Conservation (phyloP, 1,140 invertebrate species). For the Pararge aegeria region DNA sequence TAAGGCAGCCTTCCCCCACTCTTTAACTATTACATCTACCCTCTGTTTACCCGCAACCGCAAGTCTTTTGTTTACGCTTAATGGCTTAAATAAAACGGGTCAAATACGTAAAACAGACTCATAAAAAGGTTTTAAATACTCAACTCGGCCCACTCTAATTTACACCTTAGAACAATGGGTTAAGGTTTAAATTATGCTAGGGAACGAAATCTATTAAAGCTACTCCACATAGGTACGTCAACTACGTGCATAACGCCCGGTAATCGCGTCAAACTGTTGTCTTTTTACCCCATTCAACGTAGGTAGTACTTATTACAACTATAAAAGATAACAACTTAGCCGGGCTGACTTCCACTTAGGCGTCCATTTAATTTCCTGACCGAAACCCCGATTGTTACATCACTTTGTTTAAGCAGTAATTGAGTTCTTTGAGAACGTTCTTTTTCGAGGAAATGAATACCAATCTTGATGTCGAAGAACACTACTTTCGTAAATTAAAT, state of each 20-base stretch:
- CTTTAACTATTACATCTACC: slow-evolving; percentile 61
- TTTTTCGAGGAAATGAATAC: slow-evolving; percentile 73
- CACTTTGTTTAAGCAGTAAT: slow-evolving; percentile 75
- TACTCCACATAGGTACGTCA: slow-evolving; percentile 29
- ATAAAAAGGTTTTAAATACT: slow-evolving; percentile 58
- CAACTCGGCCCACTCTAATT: slow-evolving; percentile 28
- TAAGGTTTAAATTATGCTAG: slow-evolving; percentile 50
- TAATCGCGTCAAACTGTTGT: slow-evolving; percentile 53
- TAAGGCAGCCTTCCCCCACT: slow-evolving; percentile 49
- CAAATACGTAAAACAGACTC: slow-evolving; percentile 63
- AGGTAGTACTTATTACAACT: slow-evolving; percentile 35
- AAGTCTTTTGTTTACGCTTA: slow-evolving; percentile 73
- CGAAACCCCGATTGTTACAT: slow-evolving; percentile 63
- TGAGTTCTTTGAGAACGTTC: slow-evolving; percentile 68
- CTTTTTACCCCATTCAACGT: slow-evolving; percentile 45
- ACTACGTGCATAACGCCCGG: slow-evolving; percentile 34
- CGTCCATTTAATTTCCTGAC: slow-evolving; percentile 75
- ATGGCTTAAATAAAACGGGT: slow-evolving; percentile 74
- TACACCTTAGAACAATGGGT: slow-evolving; percentile 36
- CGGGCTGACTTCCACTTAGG: slow-evolving; percentile 51
- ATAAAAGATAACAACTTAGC: slow-evolving; percentile 62
- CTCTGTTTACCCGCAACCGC: slow-evolving; percentile 53
- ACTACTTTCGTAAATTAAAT: slow-evolving; percentile 51
- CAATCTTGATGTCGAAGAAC: slow-evolving; percentile 35
- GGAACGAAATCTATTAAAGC: slow-evolving; percentile 43